Percentiles rank a stretch among this genome's conserved stretches.
Conservation (phyloP, 2,113 vertebrate species). For the Hiodon alosoides region DNA sequence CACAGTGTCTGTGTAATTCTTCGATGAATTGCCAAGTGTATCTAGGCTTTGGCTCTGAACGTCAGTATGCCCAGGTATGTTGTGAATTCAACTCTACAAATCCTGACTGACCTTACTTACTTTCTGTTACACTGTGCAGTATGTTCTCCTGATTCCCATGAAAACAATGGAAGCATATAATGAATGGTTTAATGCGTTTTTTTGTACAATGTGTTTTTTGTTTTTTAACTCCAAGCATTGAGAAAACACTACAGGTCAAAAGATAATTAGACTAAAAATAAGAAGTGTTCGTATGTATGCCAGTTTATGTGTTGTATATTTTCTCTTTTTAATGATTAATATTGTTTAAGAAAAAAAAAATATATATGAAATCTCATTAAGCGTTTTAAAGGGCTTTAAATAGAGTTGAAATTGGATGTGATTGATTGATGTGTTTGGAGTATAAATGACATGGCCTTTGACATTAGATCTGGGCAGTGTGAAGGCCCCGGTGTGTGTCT, state of each 20-base stretch:
- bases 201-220: slow-evolving; percentile 18
- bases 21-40: too few relatives aligned
- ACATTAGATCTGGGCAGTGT: slow-evolving; percentile 25
- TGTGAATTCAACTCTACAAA: background rate
- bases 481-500: slow-evolving; percentile 40
- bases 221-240: slow-evolving; percentile 39
- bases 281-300: slow-evolving; percentile 23
- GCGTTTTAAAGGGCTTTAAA: slow-evolving; percentile 45
- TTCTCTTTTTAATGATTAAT: slow-evolving; percentile 39
- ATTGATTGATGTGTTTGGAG: slow-evolving; percentile 18
- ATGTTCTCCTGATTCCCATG: slow-evolving; percentile 10
- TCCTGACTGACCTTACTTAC: background rate
- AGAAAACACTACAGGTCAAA: slow-evolving; percentile 33
- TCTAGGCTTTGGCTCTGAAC: too few relatives aligned
- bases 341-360: slow-evolving; percentile 46
- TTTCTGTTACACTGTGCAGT: slow-evolving; percentile 2
- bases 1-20: too few relatives aligned
- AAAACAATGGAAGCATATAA: slow-evolving; percentile 20
- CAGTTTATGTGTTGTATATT: slow-evolving; percentile 40
- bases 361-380: slow-evolving; percentile 51
- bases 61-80: too few relatives aligned
- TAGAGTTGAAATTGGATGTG: slow-evolving; percentile 19
- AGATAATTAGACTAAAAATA: slow-evolving; percentile 33
- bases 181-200: slow-evolving; percentile 17
- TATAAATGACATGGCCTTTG: slow-evolving; percentile 14